Percentiles rank a stretch among this genome's conserved stretches.
Evolutionary conservation across 2,797 vertebrate species (phyloP).

Genomic region (Cheirogaleus major): DNA sequence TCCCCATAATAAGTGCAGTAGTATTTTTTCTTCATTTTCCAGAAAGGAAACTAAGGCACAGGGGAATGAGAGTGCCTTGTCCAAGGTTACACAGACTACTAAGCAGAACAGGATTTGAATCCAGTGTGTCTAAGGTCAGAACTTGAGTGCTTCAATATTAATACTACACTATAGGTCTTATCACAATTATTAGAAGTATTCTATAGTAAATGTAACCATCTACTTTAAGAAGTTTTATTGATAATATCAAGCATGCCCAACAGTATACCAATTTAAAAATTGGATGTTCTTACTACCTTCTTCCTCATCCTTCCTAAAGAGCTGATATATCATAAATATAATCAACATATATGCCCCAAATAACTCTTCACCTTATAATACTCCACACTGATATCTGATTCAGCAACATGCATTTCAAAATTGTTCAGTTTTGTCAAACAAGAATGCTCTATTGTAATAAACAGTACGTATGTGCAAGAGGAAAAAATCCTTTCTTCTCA

Average conservation of each 20-base stretch:
- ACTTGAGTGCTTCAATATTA: not conserved
- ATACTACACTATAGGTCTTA: not conserved
- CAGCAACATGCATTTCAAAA: not conserved
- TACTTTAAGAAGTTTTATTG: not conserved
- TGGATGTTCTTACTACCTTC: not conserved
- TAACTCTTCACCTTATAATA: not conserved
- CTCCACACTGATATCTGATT: not conserved
- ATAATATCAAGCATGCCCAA: not conserved
- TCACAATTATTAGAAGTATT: not conserved
- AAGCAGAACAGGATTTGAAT: not conserved
- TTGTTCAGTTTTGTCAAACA: not conserved
- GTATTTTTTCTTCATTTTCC: slow-evolving; percentile 1
- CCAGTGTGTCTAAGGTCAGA: not conserved
- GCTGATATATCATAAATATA: not conserved
- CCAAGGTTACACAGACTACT: not conserved
- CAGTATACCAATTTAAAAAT: not conserved
- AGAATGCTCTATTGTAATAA: not conserved
- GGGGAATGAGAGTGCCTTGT: not conserved
- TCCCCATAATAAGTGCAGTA: not conserved
- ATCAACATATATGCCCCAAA: not conserved
- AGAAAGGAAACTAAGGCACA: not conserved
- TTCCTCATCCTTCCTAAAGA: not conserved
- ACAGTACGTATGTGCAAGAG: not conserved
- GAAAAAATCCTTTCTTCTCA: not conserved
- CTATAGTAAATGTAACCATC: not conserved